Evolutionary conservation across 2,797 vertebrate species (phyloP).

Genomic region (Phataginus tricuspis): DNA sequence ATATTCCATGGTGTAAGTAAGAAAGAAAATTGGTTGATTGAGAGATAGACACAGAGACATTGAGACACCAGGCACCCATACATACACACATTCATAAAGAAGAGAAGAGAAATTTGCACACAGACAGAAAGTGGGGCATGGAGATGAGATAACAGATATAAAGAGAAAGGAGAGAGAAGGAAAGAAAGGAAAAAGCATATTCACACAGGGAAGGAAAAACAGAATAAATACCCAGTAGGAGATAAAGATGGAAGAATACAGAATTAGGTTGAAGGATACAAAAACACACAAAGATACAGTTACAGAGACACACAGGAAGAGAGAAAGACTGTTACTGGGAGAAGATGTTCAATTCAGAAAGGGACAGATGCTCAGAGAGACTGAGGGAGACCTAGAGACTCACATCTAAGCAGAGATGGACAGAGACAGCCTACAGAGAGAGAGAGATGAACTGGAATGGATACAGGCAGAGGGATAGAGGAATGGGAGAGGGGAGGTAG

Average conservation of each 20-base stretch:
- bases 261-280: neutral
- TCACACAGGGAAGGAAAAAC: neutral
- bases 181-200: neutral
- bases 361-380: neutral
- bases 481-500: rapidly evolving
- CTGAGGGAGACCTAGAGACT: neutral
- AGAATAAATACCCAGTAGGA: neutral
- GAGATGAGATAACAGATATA: neutral
- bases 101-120: neutral
- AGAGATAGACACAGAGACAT: neutral
- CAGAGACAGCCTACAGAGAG: neutral
- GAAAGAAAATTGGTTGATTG: neutral
- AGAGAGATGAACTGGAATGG: neutral
- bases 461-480: neutral
- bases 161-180: neutral
- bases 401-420: no score
- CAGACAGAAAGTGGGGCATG: neutral
- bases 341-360: neutral
- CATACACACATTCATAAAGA: neutral
- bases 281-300: neutral
- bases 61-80: neutral
- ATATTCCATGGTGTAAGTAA: neutral
- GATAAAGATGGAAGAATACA: neutral
- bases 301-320: rapidly evolving
- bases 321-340: neutral